Base-by-base conservation (phyloP, 2,888 invertebrate species). In the Plebejus melissa region DNA sequence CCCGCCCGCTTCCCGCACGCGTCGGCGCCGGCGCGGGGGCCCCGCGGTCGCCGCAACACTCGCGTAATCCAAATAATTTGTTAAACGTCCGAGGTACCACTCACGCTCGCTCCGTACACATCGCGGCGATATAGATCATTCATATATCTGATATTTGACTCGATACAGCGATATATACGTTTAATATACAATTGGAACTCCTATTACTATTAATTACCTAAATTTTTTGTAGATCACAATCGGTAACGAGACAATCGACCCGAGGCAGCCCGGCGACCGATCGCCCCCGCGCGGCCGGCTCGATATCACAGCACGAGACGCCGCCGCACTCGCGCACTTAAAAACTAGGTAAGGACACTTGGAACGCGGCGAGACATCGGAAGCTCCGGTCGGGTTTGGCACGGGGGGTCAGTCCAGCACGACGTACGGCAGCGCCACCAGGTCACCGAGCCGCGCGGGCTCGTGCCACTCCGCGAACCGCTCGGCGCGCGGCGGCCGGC, bases 351-450 rank as follows among this genome's bases (percentile, higher is more conserved):
- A 93, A 93, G 93, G 92, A 87, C 93, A 93, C 93, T 92, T 93
- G 88, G 87, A 85, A 84, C 83, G 79, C 79, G 77, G 82, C 83
- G 82, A 79, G 81, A 82, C 80, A 72, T 81, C 81, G 84, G 85
- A 84, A 81, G 81, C 82, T 81, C 81, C 80, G 82, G 82, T 82
- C 81, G 80, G 78, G 78, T 79, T 79, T 57, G 79, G 80, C 79
- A 75, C 76, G 76, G 78, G 79, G 80, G 83, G 86, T 95, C 94
- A 98, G 96, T 98, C 98, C 94, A 98, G 97, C 90, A 98, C 97
- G 94, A 98, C 98, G 94, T 99, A 99, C 94, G 99, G 99, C 95
- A 99, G 95, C 94, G 99, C 97, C 90, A 97, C 95, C 88, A 99
- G 95, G 86, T 97, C 96, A 85, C 96, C 97, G 85, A 97, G 95